phyloP scores from a whole-genome alignment of 2,797 vertebrate genomes.

The Anas acuta region DNA sequence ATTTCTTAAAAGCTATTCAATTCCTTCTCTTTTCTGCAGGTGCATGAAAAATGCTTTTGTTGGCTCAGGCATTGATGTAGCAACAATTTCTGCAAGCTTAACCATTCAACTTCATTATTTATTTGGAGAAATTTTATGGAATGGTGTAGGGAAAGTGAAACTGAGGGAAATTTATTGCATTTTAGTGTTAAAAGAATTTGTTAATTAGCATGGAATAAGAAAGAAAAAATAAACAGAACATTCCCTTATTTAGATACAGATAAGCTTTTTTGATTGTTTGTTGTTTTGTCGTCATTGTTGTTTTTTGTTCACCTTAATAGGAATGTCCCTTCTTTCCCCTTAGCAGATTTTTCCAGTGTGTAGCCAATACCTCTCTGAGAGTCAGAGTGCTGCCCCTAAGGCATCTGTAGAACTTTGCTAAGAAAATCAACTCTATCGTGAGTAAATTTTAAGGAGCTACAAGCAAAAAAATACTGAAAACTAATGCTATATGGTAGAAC shows the following conservation, averaged over 20 bases:
- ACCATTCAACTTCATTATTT: conserved; percentile 21
- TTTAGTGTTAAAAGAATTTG: background rate
- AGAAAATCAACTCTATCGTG: background rate
- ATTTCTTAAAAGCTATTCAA: conserved; percentile 22
- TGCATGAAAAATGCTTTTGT: conserved; percentile 43
- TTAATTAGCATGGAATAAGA: background rate
- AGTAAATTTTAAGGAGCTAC: background rate
- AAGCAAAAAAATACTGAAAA: background rate
- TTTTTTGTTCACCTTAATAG: background rate
- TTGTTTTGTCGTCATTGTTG: background rate
- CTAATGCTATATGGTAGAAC: background rate
- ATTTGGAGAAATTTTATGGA: conserved; percentile 2
- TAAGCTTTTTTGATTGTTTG: background rate
- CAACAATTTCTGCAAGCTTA: conserved; percentile 34
- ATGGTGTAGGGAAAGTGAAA: background rate
- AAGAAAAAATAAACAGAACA: background rate
- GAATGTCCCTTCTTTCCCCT: background rate
- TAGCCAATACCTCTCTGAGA: background rate
- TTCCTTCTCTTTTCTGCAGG: conserved; percentile 13
- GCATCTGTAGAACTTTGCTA: background rate
- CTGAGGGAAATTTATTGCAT: background rate
- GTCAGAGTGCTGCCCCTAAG: background rate
- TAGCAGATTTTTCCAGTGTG: background rate
- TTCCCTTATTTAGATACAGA: background rate
- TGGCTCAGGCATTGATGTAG: conserved; percentile 18